A percentile compares a stretch with the other conserved stretches of the same genome.
Evolutionary conservation across 2,888 invertebrate genomes (phyloP).

Genomic region (Trisateles emortualis): DNA sequence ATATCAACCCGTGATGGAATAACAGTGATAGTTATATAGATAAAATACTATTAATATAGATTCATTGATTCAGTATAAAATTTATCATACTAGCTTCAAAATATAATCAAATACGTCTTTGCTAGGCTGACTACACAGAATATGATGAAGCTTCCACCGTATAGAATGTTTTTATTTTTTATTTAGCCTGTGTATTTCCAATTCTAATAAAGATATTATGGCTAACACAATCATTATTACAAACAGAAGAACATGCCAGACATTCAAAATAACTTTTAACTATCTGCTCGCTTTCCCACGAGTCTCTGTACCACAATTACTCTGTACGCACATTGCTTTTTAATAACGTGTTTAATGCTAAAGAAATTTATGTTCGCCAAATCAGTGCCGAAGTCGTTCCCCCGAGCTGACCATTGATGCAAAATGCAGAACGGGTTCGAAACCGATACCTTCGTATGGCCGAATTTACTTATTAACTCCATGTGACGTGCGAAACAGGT

Average conservation of each 20-base stretch:
- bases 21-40: too few species aligned
- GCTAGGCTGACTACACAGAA: too few species aligned
- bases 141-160: too few species aligned
- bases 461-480: conserved; percentile 41
- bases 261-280: conserved; percentile 8
- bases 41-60: too few species aligned
- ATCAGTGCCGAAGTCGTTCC: conserved; percentile 33
- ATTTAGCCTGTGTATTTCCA: too few species aligned
- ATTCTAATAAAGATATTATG: conserved; percentile 11
- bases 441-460: conserved; percentile 30
- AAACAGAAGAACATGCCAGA: conserved; percentile 13
- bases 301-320: conserved; percentile 34
- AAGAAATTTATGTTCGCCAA: conserved; percentile 48
- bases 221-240: conserved; percentile 12
- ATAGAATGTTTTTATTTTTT: too few species aligned
- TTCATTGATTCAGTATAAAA: too few species aligned
- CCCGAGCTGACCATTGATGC: conserved; percentile 54
- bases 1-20: neutral
- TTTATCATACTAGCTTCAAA: too few species aligned
- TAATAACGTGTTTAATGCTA: conserved; percentile 60
- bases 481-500: conserved; percentile 59
- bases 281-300: conserved; percentile 18
- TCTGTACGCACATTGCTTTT: conserved; percentile 51
- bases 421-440: conserved; percentile 46
- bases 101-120: too few species aligned